These are phyloP conservation scores for Lepidochitona cinerea DNA, from an alignment of 2,888 invertebrate species.

Conservation along the genomic window DNA sequence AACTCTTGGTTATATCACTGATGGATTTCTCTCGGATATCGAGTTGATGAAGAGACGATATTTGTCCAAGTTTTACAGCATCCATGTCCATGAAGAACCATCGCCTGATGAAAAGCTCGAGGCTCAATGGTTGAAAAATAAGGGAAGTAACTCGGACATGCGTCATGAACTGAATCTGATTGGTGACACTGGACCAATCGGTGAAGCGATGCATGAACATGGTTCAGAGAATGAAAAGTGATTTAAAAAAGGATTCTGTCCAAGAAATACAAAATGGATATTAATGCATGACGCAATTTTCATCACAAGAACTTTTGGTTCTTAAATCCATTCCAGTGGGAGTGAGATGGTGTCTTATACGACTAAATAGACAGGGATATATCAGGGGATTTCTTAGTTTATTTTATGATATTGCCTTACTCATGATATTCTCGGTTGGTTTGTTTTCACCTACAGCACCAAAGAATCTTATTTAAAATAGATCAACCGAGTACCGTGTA, in stretches of 20 bases:
- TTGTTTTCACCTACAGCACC: too few relatives aligned
- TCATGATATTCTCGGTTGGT: too few relatives aligned
- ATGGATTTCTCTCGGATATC: conserved; percentile 16
- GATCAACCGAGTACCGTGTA: too few relatives aligned
- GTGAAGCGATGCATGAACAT: conserved; percentile 8
- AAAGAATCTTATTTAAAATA: too few relatives aligned
- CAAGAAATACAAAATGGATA: too few relatives aligned
- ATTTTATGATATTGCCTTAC: too few relatives aligned
- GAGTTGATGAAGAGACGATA: conserved; percentile 17
- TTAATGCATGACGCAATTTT: too few relatives aligned
- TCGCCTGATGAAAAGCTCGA: not conserved
- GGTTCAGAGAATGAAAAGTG: not conserved
- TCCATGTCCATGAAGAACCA: conserved; percentile 16
- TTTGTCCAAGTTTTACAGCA: conserved; percentile 29
- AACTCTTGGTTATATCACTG: conserved; percentile 19
- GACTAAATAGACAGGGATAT: too few relatives aligned
- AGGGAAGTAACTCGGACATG: conserved; percentile 29
- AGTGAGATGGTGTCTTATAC: too few relatives aligned
- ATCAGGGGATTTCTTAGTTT: too few relatives aligned
- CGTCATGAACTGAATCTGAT: conserved; percentile 42
- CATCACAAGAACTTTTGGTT: too few relatives aligned
- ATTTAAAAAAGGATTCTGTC: not conserved
- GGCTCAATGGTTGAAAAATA: not conserved
- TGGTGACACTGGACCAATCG: conserved; percentile 44
- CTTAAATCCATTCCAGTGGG: too few relatives aligned